A percentile compares a stretch with the other conserved stretches of the same genome.
phyloP scores from a whole-genome alignment of 2,888 invertebrate genomes.

The Tetranychus truncatus region DNA sequence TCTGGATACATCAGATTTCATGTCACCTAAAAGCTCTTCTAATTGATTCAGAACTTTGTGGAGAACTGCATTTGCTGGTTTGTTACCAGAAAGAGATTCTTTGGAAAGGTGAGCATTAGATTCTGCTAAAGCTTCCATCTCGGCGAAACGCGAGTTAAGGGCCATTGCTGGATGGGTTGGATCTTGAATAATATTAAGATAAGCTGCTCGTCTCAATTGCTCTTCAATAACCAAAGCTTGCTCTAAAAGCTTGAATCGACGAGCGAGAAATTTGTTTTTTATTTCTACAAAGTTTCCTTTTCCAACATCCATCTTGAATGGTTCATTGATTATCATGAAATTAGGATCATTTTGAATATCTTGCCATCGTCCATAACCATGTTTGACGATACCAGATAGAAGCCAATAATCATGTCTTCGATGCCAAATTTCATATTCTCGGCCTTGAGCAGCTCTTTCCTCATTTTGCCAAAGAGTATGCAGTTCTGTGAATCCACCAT shows the following conservation, averaged over 20 bases:
- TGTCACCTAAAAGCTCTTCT: constrained; percentile 92
- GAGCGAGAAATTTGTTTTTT: constrained; percentile 94
- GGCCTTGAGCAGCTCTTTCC: constrained; percentile 79
- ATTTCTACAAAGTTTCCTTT: constrained; percentile 98
- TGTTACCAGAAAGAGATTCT: constrained; percentile 91
- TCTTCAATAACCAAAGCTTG: constrained; percentile 98
- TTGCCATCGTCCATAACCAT: constrained; percentile 98
- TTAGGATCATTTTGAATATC: constrained; percentile 94
- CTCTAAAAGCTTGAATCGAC: constrained; percentile 90
- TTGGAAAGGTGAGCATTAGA: constrained; percentile 95
- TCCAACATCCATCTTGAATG: constrained; percentile 96
- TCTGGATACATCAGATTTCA: constrained; percentile 97
- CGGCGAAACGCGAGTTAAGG: constrained; percentile 62
- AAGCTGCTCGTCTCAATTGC: constrained; percentile 86
- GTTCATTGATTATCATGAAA: constrained; percentile 96
- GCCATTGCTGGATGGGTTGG: constrained; percentile 96
- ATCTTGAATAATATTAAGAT: constrained; percentile 87
- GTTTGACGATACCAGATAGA: constrained; percentile 89
- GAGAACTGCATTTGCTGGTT: constrained; percentile 92
- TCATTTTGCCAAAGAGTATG: constrained; percentile 98
- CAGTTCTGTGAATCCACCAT: constrained; percentile 96
- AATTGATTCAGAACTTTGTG: constrained; percentile 97
- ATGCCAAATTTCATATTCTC: constrained; percentile 99
- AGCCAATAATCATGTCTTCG: constrained; percentile 98
- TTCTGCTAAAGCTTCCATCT: constrained; percentile 89